Conservation (phyloP, 2,113 vertebrate species). For the Takifugu bimaculatus region DNA sequence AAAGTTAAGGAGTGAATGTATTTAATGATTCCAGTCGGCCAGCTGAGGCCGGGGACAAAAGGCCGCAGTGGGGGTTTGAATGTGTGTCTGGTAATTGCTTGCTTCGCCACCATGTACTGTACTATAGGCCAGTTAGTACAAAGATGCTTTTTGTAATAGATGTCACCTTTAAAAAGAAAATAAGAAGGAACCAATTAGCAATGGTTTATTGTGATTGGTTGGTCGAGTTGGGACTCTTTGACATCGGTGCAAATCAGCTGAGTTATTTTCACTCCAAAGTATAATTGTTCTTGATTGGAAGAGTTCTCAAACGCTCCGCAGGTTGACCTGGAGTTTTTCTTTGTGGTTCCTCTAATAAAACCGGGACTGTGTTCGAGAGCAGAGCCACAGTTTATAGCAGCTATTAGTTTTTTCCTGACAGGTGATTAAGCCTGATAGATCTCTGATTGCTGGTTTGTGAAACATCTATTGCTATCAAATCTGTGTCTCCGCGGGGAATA, state of each 20-base stretch:
- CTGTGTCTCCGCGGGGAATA: constrained; percentile 32
- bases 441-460: constrained; percentile 38
- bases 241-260: constrained; percentile 24
- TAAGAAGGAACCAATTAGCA: constrained; percentile 28
- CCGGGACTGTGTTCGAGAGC: constrained; percentile 6
- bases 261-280: constrained; percentile 24
- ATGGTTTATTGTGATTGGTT: constrained; percentile 34
- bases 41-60: constrained; percentile 48
- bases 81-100: constrained; percentile 63
- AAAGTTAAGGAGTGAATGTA: constrained; percentile 36
- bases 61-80: constrained; percentile 34
- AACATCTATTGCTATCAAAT: constrained; percentile 47
- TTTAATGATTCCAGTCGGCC: constrained; percentile 49
- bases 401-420: constrained; percentile 47
- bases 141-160: constrained; percentile 33
- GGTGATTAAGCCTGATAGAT: constrained; percentile 40
- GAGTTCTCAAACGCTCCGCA: constrained; percentile 12
- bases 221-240: constrained; percentile 20
- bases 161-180: constrained; percentile 11
- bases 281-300: constrained; percentile 55
- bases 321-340: constrained; percentile 19
- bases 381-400: neutral
- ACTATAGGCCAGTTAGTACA: constrained; percentile 32
- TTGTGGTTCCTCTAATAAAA: constrained; percentile 9
- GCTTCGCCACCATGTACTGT: constrained; percentile 39